These are phyloP conservation scores for Epirrhoe alternata DNA, from an alignment of 2,888 invertebrate species.

Conservation along the genomic window DNA sequence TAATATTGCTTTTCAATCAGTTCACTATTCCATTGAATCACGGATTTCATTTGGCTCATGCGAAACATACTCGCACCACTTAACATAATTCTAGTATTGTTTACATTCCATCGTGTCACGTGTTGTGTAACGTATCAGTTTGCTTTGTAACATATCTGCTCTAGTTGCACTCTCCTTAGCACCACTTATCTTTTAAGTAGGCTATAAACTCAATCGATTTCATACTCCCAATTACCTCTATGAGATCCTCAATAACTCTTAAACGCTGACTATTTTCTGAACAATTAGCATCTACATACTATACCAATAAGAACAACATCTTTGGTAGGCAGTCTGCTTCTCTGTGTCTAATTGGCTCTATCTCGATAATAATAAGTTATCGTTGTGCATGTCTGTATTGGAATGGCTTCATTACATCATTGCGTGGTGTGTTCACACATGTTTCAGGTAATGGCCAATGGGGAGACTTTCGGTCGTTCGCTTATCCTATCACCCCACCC, in stretches of 20 bases:
- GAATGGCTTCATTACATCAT: conserved; percentile 86
- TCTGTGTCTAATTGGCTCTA: conserved; percentile 71
- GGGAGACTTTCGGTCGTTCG: conserved; percentile 87
- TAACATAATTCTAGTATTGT: conserved; percentile 50
- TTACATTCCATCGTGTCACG: conserved; percentile 49
- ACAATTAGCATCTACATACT: conserved; percentile 30
- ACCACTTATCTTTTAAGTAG: conserved; percentile 39
- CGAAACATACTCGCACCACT: conserved; percentile 47
- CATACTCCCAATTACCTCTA: conserved; percentile 26
- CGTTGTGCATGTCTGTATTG: conserved; percentile 82
- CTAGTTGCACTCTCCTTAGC: conserved; percentile 39
- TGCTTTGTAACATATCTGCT: conserved; percentile 53
- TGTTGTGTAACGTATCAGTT: conserved; percentile 49
- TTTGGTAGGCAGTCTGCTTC: conserved; percentile 60
- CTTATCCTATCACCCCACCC: conserved; percentile 83
- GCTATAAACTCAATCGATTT: conserved; percentile 33
- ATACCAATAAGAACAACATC: conserved; percentile 30
- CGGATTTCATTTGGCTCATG: conserved; percentile 49
- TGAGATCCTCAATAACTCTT: conserved; percentile 28
- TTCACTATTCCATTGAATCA: conserved; percentile 54
- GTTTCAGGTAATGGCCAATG: conserved; percentile 89
- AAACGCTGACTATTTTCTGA: conserved; percentile 32
- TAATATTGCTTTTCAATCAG: conserved; percentile 45
- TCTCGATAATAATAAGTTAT: conserved; percentile 64
- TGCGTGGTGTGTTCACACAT: conserved; percentile 86